A percentile compares a stretch with the other conserved stretches of the same genome.
phyloP scores from a whole-genome alignment of 1,140 invertebrate genomes.

The Leptinotarsa texana region DNA sequence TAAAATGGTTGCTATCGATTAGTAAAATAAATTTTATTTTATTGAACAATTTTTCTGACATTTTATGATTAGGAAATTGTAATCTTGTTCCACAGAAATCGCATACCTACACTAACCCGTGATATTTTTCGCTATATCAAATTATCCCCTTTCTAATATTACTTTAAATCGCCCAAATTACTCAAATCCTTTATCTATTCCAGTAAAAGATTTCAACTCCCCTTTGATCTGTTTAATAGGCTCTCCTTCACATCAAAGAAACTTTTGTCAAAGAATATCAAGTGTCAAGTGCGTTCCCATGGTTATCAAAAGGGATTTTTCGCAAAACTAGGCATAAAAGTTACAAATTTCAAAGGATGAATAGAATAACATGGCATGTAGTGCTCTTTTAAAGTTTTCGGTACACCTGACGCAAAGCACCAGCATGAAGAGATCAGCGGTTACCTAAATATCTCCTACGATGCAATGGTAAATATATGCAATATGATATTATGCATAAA shows the following conservation, averaged over 20 bases:
- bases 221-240: background rate
- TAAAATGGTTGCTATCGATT: too few relatives aligned
- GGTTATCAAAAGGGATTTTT: constrained; percentile 46
- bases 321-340: constrained; percentile 51
- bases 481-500: too few relatives aligned
- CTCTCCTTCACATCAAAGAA: constrained; percentile 24
- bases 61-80: too few relatives aligned
- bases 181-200: too few relatives aligned
- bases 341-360: constrained; percentile 50
- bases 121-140: too few relatives aligned
- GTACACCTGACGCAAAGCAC: constrained; percentile 45
- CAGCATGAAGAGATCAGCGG: constrained; percentile 23
- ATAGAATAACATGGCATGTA: constrained; percentile 31
- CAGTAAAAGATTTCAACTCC: too few relatives aligned
- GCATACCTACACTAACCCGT: too few relatives aligned
- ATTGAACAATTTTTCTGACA: too few relatives aligned
- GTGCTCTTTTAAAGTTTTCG: constrained; percentile 38
- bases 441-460: constrained; percentile 17
- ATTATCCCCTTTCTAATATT: too few relatives aligned
- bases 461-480: background rate
- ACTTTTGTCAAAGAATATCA: constrained; percentile 41
- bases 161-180: too few relatives aligned
- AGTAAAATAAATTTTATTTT: too few relatives aligned
- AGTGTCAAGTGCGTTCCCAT: constrained; percentile 54
- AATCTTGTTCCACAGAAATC: too few relatives aligned